Percentiles rank a stretch among this genome's conserved stretches.
phyloP scores from a whole-genome alignment of 1,140 invertebrate species.

The Hypsibius dujardini region DNA sequence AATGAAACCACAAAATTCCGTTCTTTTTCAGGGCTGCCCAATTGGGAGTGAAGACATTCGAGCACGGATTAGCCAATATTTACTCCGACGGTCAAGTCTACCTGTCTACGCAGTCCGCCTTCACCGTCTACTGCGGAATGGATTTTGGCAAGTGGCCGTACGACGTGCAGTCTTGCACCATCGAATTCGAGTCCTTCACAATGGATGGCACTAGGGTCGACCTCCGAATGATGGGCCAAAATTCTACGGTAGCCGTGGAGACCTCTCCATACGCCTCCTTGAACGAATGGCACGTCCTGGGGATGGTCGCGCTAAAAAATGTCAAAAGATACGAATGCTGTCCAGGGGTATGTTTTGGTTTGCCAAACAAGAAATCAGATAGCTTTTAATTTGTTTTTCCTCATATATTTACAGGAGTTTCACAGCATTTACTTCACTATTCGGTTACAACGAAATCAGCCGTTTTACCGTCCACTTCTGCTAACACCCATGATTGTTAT shows the following conservation, averaged over 20 bases:
- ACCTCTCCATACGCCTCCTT: neutral
- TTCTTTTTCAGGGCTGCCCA: neutral
- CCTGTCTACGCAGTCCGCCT: neutral
- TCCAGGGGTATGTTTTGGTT: neutral
- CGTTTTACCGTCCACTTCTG: neutral
- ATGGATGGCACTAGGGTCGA: constrained; percentile 52
- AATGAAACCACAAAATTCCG: neutral
- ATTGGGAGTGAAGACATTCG: constrained; percentile 4
- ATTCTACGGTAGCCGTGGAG: neutral
- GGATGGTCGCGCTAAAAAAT: neutral
- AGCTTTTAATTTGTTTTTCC: neutral
- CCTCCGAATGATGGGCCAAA: neutral
- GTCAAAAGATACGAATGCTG: constrained; percentile 12
- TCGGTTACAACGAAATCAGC: neutral
- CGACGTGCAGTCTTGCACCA: constrained; percentile 92
- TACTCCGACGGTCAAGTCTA: constrained; percentile 10
- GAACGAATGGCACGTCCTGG: constrained; percentile 9
- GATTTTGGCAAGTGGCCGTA: constrained; percentile 44
- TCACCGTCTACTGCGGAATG: constrained; percentile 12
- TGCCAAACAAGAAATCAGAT: neutral
- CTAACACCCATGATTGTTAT: neutral
- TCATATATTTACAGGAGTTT: constrained; percentile 2
- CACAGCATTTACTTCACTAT: neutral
- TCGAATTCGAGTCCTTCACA: constrained; percentile 99
- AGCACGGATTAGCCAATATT: neutral